phyloP scores from a whole-genome alignment of 2,113 vertebrate species.

The Redunca redunca region DNA sequence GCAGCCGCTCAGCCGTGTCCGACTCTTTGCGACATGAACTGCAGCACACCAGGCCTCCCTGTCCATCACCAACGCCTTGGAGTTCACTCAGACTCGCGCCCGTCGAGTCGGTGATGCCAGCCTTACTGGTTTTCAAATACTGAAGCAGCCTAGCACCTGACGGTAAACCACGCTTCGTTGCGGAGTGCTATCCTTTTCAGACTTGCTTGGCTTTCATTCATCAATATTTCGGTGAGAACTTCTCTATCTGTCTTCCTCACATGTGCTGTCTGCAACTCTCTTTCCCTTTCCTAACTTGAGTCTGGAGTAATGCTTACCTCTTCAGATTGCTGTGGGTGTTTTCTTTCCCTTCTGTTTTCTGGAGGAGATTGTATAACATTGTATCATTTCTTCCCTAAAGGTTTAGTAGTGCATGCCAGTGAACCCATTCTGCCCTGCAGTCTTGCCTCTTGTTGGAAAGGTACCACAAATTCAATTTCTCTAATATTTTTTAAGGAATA shows the following conservation, averaged over 20 bases:
- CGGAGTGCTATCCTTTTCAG: not conserved
- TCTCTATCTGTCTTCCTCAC: not conserved
- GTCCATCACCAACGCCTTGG: no score
- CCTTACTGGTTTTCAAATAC: not conserved
- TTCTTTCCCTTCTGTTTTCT: not conserved
- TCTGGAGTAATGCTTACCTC: not conserved
- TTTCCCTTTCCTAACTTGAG: not conserved
- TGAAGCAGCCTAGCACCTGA: not conserved
- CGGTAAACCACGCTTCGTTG: not conserved
- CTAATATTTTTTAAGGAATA: not conserved
- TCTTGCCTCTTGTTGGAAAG: not conserved
- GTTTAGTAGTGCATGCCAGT: not conserved
- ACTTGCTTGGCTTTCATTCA: not conserved
- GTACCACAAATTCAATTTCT: not conserved
- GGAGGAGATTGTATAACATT: not conserved
- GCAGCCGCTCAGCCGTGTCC: no score
- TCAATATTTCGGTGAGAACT: not conserved
- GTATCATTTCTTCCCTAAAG: not conserved
- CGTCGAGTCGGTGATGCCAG: no score
- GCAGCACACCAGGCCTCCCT: no score
- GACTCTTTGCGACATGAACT: rapidly evolving
- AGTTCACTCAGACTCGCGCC: no score
- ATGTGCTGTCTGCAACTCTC: not conserved
- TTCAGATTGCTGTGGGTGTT: not conserved
- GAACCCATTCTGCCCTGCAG: not conserved